Evolutionary conservation across 2,113 vertebrate genomes (phyloP), one percentile per base, ranked within the genome.

Genomic region (Camarhynchus parvulus): DNA sequence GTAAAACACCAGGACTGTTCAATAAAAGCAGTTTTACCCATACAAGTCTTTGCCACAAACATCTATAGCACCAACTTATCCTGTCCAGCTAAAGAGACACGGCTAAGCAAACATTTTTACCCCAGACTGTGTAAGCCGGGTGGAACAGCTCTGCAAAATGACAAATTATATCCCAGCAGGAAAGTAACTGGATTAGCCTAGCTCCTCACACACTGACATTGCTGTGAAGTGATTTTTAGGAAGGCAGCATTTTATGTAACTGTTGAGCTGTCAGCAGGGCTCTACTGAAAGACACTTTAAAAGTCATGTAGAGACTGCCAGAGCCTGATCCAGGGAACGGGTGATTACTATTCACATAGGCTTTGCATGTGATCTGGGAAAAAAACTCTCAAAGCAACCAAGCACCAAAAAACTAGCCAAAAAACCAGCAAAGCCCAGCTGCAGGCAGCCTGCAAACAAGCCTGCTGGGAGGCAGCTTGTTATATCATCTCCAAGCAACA

Each of bases 181-280:
- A 55, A 91, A 76, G 53, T 58, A 94, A 85, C 83, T 64, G 61
- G 72, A 91, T 94, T 88, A 56, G 70, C 47, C 61, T 27, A 91
- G 73, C 56, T 83, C 61, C 73, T 94, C 85, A 78, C 0, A 13
- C 59, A 63, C 33, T 3, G 6, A 44, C 56, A 66, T 61, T 64
- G 61, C 83, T 73, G 69, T 31, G 56, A 94, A 95, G 52, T 25
- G 88, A 93, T 81, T 87, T 93, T 96, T 64, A 90, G 76, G 77
- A 92, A 89, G 73, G 61, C 37, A 89, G 76, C 73, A 56, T 86
- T 92, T 95, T 90, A 95, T 72, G 0, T 64, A 95, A 86, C 69
- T 79, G 80, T 75, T 72, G 92, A 96, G 80, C 73, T 95, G 82
- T 78, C 92, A 94, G 93, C 66, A 33, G 49, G 76, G 74, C 69